Percentiles rank a stretch among this genome's conserved stretches.
These are phyloP conservation scores for Hypselothyrea guttata DNA, from an alignment of 2,888 invertebrate genomes.

Conservation along the genomic window DNA sequence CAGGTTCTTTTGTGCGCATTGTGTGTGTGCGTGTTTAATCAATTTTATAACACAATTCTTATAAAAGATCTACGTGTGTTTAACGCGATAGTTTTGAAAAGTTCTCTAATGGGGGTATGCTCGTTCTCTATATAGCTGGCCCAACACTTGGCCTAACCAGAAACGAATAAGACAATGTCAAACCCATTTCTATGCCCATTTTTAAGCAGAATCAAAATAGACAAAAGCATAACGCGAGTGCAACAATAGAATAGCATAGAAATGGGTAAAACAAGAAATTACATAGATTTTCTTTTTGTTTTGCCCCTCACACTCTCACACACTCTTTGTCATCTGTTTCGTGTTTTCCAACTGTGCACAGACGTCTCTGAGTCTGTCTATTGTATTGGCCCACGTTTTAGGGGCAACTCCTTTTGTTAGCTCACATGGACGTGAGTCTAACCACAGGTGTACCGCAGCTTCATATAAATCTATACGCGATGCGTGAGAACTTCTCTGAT, in stretches of 20 bases:
- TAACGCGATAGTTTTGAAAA: conserved; percentile 55
- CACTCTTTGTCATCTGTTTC: conserved; percentile 33
- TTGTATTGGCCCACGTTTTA: conserved; percentile 60
- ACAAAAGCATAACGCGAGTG: conserved; percentile 30
- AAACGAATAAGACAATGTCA: conserved; percentile 57
- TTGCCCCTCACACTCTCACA: background rate
- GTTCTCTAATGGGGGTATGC: background rate
- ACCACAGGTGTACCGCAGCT: conserved; percentile 62
- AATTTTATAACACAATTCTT: conserved; percentile 62
- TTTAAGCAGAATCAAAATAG: conserved; percentile 55
- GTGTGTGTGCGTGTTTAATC: conserved; percentile 52
- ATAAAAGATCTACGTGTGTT: conserved; percentile 71
- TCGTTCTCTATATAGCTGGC: conserved; percentile 44
- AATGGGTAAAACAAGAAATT: conserved; percentile 61
- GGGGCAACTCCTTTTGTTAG: conserved; percentile 59
- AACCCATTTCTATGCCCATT: conserved; percentile 45
- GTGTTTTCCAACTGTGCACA: conserved; percentile 38
- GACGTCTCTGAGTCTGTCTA: conserved; percentile 56
- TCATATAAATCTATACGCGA: conserved; percentile 42
- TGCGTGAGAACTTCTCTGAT: conserved; percentile 66
- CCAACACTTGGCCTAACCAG: conserved; percentile 61
- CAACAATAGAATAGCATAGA: conserved; percentile 34
- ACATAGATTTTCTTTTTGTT: conserved; percentile 46
- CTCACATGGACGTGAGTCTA: conserved; percentile 33
- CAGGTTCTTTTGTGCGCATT: conserved; percentile 24